Conservation (phyloP, 2,797 vertebrate species). For the Sebastes iracundus region DNA sequence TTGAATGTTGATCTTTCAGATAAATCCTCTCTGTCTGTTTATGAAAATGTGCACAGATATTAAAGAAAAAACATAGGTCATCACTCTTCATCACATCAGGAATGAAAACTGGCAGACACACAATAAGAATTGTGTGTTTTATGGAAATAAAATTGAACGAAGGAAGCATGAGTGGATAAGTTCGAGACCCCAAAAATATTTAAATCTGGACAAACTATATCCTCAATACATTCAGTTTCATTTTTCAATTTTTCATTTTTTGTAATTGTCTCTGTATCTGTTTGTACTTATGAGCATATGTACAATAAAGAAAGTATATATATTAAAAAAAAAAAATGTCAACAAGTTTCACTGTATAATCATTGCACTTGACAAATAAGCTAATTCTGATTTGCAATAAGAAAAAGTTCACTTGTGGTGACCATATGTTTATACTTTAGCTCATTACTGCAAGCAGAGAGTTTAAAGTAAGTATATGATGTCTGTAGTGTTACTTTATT, state of each 20-base stretch:
- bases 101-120: neutral
- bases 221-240: neutral
- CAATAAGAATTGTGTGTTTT: neutral
- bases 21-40: neutral
- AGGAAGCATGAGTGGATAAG: neutral
- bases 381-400: neutral
- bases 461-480: neutral
- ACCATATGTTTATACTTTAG: too few relatives aligned
- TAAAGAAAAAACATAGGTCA: neutral
- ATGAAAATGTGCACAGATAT: neutral
- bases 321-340: neutral
- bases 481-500: neutral
- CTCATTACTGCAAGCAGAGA: neutral
- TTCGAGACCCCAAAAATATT: neutral
- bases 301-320: too few relatives aligned
- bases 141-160: neutral
- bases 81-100: neutral
- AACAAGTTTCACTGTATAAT: neutral
- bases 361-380: neutral
- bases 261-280: too few relatives aligned
- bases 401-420: neutral
- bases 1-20: slow-evolving; percentile 13
- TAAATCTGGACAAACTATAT: neutral
- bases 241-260: too few relatives aligned
- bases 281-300: too few relatives aligned